These are phyloP conservation scores for Drosophila trapezifrons DNA, from an alignment of 1,140 invertebrate species.

Conservation along the genomic window DNA sequence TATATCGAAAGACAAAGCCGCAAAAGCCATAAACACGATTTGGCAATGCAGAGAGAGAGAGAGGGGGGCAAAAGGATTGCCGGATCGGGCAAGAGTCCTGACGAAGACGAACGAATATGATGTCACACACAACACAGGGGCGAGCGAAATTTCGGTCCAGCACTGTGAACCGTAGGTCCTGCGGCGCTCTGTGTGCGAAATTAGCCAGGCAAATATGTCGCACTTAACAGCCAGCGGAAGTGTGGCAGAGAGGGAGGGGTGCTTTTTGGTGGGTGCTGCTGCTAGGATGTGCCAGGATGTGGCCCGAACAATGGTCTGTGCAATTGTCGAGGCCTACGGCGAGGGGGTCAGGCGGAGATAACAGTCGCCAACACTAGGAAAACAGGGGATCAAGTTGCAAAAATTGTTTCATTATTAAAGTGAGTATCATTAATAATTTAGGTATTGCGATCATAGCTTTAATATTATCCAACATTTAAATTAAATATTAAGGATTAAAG, in stretches of 20 bases:
- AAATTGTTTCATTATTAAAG: not conserved
- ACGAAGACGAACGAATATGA: slow-evolving; percentile 11
- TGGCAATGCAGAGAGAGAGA: not conserved
- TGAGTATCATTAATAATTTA: no score
- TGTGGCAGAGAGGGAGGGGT: slow-evolving; percentile 38
- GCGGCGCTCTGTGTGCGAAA: slow-evolving; percentile 56
- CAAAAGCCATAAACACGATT: slow-evolving; percentile 65
- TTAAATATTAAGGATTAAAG: no score
- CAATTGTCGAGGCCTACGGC: slow-evolving; percentile 63
- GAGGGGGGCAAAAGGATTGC: slow-evolving; percentile 21
- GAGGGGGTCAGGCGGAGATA: slow-evolving; percentile 29
- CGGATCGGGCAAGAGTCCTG: slow-evolving; percentile 14
- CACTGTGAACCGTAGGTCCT: slow-evolving; percentile 67
- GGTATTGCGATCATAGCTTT: no score
- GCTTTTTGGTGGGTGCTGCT: slow-evolving; percentile 13
- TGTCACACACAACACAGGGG: slow-evolving; percentile 11
- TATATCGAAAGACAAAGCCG: slow-evolving; percentile 63
- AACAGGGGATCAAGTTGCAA: not conserved
- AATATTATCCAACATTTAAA: no score
- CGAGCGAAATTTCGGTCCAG: slow-evolving; percentile 22
- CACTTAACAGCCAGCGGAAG: slow-evolving; percentile 75
- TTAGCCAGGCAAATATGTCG: slow-evolving; percentile 81
- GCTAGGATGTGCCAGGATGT: slow-evolving; percentile 10
- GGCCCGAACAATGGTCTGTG: slow-evolving; percentile 47
- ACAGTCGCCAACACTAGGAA: not conserved